A percentile compares a stretch with the other conserved stretches of the same genome.
Conservation (phyloP, 1,140 invertebrate species). For the Lucilia cuprina region DNA sequence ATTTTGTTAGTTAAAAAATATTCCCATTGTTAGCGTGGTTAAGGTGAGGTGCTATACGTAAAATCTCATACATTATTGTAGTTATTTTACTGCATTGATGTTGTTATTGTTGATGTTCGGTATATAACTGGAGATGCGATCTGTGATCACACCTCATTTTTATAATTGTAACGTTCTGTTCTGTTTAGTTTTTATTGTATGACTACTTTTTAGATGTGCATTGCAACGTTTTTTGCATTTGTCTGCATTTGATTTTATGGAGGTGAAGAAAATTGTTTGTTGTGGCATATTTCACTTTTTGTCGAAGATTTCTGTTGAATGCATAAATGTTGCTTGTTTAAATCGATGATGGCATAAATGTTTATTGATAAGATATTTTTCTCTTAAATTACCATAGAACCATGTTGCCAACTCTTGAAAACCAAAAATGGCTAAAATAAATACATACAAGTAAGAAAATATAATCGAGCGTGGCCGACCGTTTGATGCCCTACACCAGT, state of each 20-base stretch:
- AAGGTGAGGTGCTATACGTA: not conserved
- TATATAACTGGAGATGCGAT: slow-evolving; percentile 18
- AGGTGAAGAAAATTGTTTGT: not conserved
- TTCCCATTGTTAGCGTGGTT: not conserved
- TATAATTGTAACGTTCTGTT: slow-evolving; percentile 16
- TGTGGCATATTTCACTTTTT: slow-evolving; percentile 24
- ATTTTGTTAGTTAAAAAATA: not conserved
- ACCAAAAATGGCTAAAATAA: no score
- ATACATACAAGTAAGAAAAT: no score
- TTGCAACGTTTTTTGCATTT: not conserved
- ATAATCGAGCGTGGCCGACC: no score
- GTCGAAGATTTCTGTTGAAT: slow-evolving; percentile 19
- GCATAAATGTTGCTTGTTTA: slow-evolving; percentile 16
- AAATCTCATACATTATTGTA: not conserved
- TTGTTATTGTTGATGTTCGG: slow-evolving; percentile 7
- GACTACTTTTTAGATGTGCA: not conserved
- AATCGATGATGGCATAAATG: slow-evolving; percentile 6
- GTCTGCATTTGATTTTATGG: not conserved
- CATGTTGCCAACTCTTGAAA: no score
- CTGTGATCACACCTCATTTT: slow-evolving; percentile 29
- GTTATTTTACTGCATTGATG: not conserved
- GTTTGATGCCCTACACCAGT: no score
- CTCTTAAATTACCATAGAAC: no score
- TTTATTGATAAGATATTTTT: not conserved
- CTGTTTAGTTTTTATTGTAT: not conserved